These are phyloP conservation scores for Vultur gryphus DNA, from an alignment of 2,797 vertebrate genomes.

Conservation along the genomic window DNA sequence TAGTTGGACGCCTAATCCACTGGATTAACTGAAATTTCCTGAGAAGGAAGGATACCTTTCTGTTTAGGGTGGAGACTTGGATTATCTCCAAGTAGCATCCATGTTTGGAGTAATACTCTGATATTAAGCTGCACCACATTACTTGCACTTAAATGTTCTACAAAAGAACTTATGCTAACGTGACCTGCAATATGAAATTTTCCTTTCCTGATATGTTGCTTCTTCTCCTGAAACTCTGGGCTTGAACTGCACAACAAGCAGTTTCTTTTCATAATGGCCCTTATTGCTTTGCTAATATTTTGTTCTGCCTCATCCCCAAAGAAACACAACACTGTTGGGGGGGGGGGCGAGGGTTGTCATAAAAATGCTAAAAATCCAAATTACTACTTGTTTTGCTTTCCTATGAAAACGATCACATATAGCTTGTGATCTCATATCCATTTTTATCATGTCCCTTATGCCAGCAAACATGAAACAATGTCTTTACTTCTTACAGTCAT, in stretches of 20 bases:
- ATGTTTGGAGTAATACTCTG: background rate
- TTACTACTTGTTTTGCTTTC: background rate
- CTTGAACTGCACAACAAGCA: background rate
- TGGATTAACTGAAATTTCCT: background rate
- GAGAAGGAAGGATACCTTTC: background rate
- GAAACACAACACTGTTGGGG: rapidly evolving
- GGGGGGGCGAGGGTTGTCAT: background rate
- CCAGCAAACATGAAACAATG: background rate
- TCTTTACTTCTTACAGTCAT: background rate
- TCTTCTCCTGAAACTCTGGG: background rate
- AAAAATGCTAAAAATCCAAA: background rate
- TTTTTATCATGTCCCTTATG: background rate
- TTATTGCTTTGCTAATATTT: background rate
- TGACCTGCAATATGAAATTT: background rate
- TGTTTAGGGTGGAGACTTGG: background rate
- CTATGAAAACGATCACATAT: background rate
- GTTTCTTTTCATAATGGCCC: background rate
- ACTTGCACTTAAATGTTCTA: background rate
- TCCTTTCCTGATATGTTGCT: background rate
- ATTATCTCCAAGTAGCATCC: background rate
- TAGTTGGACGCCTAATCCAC: background rate
- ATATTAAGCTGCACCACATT: background rate
- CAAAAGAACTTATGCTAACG: background rate
- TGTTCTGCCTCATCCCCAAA: background rate
- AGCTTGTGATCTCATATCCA: background rate